A percentile compares a stretch with the other conserved stretches of the same genome.
These are phyloP conservation scores for Oreochromis spilurus DNA, from an alignment of 2,113 vertebrate genomes.

Conservation along the genomic window DNA sequence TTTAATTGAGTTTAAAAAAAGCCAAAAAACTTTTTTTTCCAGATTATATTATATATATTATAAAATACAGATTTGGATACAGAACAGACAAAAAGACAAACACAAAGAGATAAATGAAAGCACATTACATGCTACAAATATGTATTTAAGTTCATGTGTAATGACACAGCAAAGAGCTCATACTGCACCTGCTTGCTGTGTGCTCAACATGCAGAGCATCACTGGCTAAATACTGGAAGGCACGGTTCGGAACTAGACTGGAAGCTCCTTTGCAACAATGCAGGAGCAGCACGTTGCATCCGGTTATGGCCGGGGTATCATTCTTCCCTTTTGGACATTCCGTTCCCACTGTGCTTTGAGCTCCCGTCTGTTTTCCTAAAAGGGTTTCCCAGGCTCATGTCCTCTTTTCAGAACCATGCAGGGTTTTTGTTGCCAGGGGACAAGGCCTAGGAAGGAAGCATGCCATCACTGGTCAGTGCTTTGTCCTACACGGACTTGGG, in stretches of 20 bases:
- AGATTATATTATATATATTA: neutral
- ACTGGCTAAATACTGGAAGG: neutral
- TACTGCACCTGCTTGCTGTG: neutral
- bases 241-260: conserved; percentile 11
- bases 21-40: neutral
- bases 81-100: neutral
- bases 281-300: conserved; percentile 35
- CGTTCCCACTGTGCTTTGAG: conserved; percentile 63
- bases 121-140: neutral
- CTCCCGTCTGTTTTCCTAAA: conserved; percentile 45
- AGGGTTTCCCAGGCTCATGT: conserved; percentile 72
- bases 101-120: neutral
- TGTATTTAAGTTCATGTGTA: neutral
- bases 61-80: neutral
- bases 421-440: conserved; percentile 67
- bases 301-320: conserved; percentile 30
- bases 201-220: neutral
- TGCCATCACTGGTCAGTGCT: conserved; percentile 32
- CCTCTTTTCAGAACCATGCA: conserved; percentile 66
- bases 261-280: conserved; percentile 36
- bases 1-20: neutral
- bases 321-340: conserved; percentile 60
- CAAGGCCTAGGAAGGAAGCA: conserved; percentile 62
- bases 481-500: neutral
- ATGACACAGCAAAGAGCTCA: neutral